Base-by-base conservation (phyloP, 2,113 vertebrate genomes). In the Pterophyllum scalare region DNA sequence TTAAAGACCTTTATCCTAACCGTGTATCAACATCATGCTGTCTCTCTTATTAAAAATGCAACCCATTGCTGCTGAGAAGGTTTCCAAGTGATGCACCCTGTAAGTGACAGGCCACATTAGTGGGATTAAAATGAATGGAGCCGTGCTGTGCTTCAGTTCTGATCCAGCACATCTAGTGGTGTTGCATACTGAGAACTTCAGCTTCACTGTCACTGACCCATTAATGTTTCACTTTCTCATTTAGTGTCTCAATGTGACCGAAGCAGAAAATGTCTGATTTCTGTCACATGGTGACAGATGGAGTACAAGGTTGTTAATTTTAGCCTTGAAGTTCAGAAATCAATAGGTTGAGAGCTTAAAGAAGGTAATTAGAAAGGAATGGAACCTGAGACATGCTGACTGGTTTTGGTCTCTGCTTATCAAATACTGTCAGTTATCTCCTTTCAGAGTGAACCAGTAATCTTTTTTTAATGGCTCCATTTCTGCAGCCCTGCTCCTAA, bases 201-300 rank as follows among this genome's bases (percentile, higher is more conserved):
- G 26, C 1, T 15, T 8, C 15, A 46, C 14, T 19, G 22, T 67
- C 64, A 2, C 40, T 49, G 40, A 49, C 64, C 26, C 15, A 19
- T 24, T 28, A 15, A 67, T 67, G 64, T 46, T 67, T 26, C 2
- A 2, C 40, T 11, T 26, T 46, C 38, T 46, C 26, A 28, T 49
- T 49, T 67, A 67, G 40, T 0, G 43, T 28, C 0, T 28, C 1
- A 0, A 67, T 19, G 40, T 1, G 40, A 49, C 15, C 17, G 8
- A 49, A 17, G 64, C 64, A 46, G 26, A 43, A 40, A 67, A 26
- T 19, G 46, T 67, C 40, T 28, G 0, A 40, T 67, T 67, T 49
- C 1, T 67, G 40, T 28, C 8, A 26, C 15, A 19, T 67, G 64
- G 40, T 1, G 64, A 49, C 64, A 26, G 9, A 67, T 26, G 19